Evolutionary conservation across 2,113 vertebrate genomes (phyloP).

Genomic region (Rhadina sibilatrix): DNA sequence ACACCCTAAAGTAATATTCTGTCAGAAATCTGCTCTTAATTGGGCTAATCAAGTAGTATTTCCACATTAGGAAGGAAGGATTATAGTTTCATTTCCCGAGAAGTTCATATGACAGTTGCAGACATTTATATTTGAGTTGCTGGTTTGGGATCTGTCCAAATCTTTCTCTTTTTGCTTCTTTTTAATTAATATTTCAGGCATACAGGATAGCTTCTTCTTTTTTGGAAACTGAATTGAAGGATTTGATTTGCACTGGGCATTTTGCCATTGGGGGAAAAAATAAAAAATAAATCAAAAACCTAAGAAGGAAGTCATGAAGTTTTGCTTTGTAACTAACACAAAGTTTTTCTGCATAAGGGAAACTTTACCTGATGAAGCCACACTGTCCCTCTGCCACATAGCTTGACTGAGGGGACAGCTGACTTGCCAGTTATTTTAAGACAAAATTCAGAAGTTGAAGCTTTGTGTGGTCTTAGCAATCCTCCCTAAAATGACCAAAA

Average conservation of each 20-base stretch:
- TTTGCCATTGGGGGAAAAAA: not conserved
- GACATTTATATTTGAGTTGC: conserved; percentile 49
- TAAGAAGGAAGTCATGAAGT: not conserved
- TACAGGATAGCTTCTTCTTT: not conserved
- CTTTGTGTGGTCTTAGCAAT: not conserved
- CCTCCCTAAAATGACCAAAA: not conserved
- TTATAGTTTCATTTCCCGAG: conserved; percentile 49
- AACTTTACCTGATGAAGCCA: not conserved
- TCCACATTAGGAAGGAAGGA: conserved; percentile 58
- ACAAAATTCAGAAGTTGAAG: not conserved
- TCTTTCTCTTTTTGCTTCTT: conserved; percentile 15
- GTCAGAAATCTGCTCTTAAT: conserved; percentile 60
- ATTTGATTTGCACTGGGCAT: conserved; percentile 23
- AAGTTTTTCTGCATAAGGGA: not conserved
- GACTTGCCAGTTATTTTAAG: not conserved
- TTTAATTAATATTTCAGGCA: conserved; percentile 44
- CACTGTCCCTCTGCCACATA: not conserved
- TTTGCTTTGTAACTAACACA: not conserved
- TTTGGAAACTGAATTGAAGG: not conserved
- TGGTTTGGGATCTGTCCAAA: conserved; percentile 56
- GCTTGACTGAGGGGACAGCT: not conserved
- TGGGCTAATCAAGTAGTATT: conserved; percentile 56
- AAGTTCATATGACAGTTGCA: conserved; percentile 21
- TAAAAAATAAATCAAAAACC: not conserved
- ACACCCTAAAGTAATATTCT: conserved; percentile 55